Base-by-base conservation (phyloP, 2,797 vertebrate species). In the Bothrops alternatus region DNA sequence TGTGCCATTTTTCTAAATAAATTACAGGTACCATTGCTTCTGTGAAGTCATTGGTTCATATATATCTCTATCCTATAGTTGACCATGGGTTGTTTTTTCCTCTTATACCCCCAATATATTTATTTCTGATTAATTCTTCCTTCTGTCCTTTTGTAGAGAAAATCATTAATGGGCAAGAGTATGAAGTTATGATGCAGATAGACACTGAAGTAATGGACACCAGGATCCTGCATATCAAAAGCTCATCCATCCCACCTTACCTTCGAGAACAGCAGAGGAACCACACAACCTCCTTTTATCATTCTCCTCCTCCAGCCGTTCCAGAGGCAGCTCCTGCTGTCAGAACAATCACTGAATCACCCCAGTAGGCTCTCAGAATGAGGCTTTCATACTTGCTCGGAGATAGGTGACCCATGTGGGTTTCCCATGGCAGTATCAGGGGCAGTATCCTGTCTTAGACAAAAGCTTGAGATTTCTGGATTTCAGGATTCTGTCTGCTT, bases 141-240 rank as follows among this genome's bases (percentile, higher is more conserved):
- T 0, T 18, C 2, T 56, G 12, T 4, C 16, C 23, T 85, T 6
- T 94, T 95, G 60, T 98, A 99, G 99, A 99, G 86, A 99, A 99
- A 26, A 97, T 99, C 88, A 99, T 99, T 95, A 98, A 98, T 0
- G 98, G 99, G 94, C 98, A 99, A 95, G 98, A 99, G 91, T 98
- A 98, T 0, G 98, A 99, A 96, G 98, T 99, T 96, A 99, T 99
- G 99, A 99, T 99, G 99, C 99, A 99, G 97, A 99, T 99, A 0
- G 99, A 99, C 97, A 99, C 99, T 4, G 99, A 99, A 94, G 99
- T 99, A 92, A 98, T 99, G 92, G 98, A 99, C 97, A 99, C 99
- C 95, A 98, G 98, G 96, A 99, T 99, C 94, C 98, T 99, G 65
- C 99, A 99, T 97, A 98, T 99, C 97, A 98, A 98, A 96, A 98